phyloP scores from a whole-genome alignment of 1,140 invertebrate species.

The Neoseiulus cucumeris region DNA sequence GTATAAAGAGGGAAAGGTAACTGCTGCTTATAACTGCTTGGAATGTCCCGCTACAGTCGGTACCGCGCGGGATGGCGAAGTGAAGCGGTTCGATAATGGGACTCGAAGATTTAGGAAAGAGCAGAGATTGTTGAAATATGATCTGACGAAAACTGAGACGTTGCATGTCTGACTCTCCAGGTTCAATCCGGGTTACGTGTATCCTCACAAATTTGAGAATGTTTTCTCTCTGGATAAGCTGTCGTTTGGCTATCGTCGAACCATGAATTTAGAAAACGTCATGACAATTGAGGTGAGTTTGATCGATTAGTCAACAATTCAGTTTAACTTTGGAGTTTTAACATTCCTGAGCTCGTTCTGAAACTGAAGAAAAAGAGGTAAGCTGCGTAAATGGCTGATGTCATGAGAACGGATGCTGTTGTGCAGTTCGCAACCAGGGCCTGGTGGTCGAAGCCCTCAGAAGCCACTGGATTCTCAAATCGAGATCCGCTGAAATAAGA shows the following conservation, averaged over 20 bases:
- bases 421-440: background rate
- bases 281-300: constrained; percentile 36
- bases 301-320: background rate
- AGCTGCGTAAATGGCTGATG: background rate
- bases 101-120: no score
- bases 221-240: constrained; percentile 60
- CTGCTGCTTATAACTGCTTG: no score
- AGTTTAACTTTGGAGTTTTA: background rate
- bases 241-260: constrained; percentile 73
- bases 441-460: background rate
- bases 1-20: no score
- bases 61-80: no score
- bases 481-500: background rate
- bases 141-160: no score
- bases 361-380: background rate
- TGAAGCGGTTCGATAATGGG: no score
- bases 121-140: no score
- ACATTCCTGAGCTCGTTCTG: background rate
- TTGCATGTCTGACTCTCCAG: background rate
- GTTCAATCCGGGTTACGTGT: constrained; percentile 16
- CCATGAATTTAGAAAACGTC: constrained; percentile 46
- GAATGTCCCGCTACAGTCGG: no score
- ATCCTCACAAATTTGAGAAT: constrained; percentile 71
- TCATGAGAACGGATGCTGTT: background rate
- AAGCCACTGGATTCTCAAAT: background rate